These are phyloP conservation scores for Lepisosteus oculatus DNA, from an alignment of 2,113 vertebrate species.

Conservation along the genomic window DNA sequence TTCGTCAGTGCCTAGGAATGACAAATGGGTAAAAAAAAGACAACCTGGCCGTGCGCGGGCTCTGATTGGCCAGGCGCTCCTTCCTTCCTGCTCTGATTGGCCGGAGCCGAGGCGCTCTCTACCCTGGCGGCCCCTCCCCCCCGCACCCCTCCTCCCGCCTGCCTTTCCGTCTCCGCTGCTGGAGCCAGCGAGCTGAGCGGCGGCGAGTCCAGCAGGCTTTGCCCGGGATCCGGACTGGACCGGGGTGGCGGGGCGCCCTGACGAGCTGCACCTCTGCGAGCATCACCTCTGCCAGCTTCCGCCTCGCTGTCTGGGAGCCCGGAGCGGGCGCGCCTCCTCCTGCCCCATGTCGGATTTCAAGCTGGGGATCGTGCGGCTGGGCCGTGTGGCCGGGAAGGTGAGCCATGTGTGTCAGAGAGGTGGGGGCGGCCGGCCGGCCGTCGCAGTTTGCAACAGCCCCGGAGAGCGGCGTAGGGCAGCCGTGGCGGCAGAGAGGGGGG, in stretches of 20 bases:
- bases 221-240: constrained; percentile 39
- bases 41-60: background rate
- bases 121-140: constrained; percentile 28
- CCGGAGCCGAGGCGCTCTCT: constrained; percentile 9
- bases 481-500: too few species aligned
- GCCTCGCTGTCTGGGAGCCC: constrained; percentile 18
- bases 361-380: constrained; percentile 91
- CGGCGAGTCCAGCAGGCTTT: constrained; percentile 34
- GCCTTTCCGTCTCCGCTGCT: constrained; percentile 57
- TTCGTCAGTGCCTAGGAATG: constrained; percentile 21
- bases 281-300: constrained; percentile 27
- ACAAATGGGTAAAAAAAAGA: background rate
- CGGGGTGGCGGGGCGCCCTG: constrained; percentile 57
- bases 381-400: constrained; percentile 96
- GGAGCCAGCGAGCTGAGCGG: constrained; percentile 53
- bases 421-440: constrained; percentile 32
- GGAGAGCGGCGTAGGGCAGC: constrained; percentile 19
- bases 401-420: constrained; percentile 68
- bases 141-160: constrained; percentile 36
- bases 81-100: constrained; percentile 31
- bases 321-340: constrained; percentile 20
- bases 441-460: too few species aligned
- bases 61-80: constrained; percentile 45
- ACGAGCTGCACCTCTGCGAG: constrained; percentile 31
- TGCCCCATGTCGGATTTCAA: constrained; percentile 90